Evolutionary conservation across 2,113 vertebrate genomes (phyloP).

Genomic region (Bubo blakistoni): DNA sequence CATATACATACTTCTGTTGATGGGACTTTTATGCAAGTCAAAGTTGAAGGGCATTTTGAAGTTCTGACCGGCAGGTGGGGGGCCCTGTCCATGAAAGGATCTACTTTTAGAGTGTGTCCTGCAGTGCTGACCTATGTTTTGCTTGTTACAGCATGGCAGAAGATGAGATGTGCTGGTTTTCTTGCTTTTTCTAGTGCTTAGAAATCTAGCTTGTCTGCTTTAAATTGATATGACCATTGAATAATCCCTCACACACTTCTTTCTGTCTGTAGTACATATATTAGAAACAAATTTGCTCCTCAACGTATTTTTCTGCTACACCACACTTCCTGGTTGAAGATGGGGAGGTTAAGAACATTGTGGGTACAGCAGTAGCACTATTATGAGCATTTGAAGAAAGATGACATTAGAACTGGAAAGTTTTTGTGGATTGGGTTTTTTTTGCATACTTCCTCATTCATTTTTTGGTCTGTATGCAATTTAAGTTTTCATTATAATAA

Average conservation of each 20-base stretch:
- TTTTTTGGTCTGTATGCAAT: background rate
- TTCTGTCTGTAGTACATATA: background rate
- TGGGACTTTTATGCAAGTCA: background rate
- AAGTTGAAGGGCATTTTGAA: background rate
- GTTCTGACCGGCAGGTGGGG: background rate
- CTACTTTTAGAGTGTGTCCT: too few relatives aligned
- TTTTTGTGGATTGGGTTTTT: background rate
- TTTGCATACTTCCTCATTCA: background rate
- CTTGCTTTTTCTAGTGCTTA: background rate
- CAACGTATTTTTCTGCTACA: background rate
- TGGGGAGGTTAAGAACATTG: background rate
- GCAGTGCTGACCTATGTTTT: background rate
- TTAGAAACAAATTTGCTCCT: background rate
- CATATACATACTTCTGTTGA: background rate
- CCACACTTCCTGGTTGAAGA: background rate
- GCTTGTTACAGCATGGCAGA: background rate
- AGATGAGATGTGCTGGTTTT: background rate
- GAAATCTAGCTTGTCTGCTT: background rate
- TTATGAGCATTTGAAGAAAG: background rate
- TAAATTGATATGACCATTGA: background rate
- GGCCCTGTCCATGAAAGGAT: background rate
- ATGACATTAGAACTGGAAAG: background rate
- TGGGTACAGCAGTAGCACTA: background rate
- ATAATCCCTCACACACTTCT: accelerated
- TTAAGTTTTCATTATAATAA: background rate